Conservation (phyloP, 2,888 invertebrate species). For the Latrodectus hesperus region DNA sequence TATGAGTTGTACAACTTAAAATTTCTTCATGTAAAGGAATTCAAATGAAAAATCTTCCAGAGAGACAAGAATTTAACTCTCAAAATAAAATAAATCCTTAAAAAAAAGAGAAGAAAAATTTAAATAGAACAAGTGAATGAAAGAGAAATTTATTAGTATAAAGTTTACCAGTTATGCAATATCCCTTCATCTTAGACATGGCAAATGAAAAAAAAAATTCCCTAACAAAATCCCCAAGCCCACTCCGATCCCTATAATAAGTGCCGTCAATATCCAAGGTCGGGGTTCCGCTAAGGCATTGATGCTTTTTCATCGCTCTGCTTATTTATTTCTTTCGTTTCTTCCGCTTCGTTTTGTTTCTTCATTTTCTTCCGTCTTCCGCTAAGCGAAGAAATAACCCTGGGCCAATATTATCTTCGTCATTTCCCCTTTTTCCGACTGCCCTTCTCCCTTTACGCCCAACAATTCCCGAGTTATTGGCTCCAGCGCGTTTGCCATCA, state of each 20-base stretch:
- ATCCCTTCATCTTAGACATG: not conserved
- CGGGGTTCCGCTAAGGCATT: slow-evolving; percentile 29
- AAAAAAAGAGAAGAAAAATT: not conserved
- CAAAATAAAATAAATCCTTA: no score
- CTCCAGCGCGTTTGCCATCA: slow-evolving; percentile 11
- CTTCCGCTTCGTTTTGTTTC: slow-evolving; percentile 50
- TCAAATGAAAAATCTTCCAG: no score
- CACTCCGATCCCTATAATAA: slow-evolving; percentile 11
- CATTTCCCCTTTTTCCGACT: not conserved
- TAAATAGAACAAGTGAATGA: not conserved
- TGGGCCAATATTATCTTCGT: slow-evolving; percentile 60
- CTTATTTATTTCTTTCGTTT: slow-evolving; percentile 30
- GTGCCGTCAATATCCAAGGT: slow-evolving; percentile 55
- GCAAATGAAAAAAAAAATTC: not conserved
- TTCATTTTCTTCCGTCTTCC: slow-evolving; percentile 44
- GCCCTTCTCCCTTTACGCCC: slow-evolving; percentile 5
- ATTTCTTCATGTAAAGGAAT: no score
- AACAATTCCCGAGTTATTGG: slow-evolving; percentile 58
- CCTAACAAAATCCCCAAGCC: slow-evolving; percentile 1
- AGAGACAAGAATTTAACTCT: no score
- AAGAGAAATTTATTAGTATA: not conserved
- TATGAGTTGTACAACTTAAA: no score
- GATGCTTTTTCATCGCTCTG: slow-evolving; percentile 29
- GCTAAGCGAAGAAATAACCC: slow-evolving; percentile 63
- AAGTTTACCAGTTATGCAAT: not conserved